Base-by-base conservation (phyloP, 2,113 vertebrate genomes). In the Crotophaga sulcirostris region DNA sequence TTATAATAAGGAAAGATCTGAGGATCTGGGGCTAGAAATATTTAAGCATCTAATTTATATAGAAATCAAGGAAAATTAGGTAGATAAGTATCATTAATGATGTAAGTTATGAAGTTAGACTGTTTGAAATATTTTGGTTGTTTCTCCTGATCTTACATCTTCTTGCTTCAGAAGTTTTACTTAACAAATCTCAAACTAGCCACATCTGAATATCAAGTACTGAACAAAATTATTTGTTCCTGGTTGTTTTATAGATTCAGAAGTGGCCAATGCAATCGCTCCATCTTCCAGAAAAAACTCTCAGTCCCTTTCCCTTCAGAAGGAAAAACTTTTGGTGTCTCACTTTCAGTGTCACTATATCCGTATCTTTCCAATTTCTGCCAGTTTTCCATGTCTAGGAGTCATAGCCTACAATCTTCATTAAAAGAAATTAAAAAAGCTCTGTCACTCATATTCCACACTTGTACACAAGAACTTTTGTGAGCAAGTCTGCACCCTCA, bases 21-120 rank as follows among this genome's bases (percentile, higher is more conserved):
- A 94, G 31, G 63, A 90, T 87, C 55, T 68, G 31, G 44, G 24
- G 26, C 31, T 83, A 83, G 75, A 93, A 86, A 73, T 88, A 83
- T 70, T 93, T 77, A 90, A 93, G 55, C 51, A 47, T 63, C 45
- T 93, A 55, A 92, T 86, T 89, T 66, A 80, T 23, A 66, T 2
- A 92, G 68, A 93, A 94, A 92, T 78, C n/a, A 84, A 92, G n/a
- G 52, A 55, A 80, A 88, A 92, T 58, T 24, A 84, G 76, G 55
- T 18, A 88, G 75, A 33, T 58, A 93, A 93, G 40, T 59, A 90
- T 77, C 79, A 75, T 73, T 62, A 80, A 77, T 73, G 54, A 79
- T 69, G 70, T 56, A 90, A 86, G 75, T 28, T 69, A 34, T 73
- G 33, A 55, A 55, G 13, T 36, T 11, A 52, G 28, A 58, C 36